Evolutionary conservation across 2,888 invertebrate genomes (phyloP).

Genomic region (Malachius bipustulatus): DNA sequence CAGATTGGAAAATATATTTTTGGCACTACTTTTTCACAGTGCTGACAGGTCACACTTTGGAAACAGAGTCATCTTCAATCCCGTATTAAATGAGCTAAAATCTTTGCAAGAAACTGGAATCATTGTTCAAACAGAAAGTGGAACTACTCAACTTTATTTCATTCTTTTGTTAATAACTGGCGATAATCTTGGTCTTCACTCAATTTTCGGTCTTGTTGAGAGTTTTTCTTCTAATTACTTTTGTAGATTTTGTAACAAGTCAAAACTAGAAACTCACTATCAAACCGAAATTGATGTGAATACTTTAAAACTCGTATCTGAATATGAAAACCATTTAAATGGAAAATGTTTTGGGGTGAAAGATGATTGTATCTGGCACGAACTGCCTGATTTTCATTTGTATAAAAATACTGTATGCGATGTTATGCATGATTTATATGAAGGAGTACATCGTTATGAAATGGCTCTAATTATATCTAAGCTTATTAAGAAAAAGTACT

Average conservation of each 20-base stretch:
- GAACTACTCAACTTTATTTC: no score
- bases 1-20: conserved; percentile 22
- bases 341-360: conserved; percentile 4
- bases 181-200: conserved; percentile 24
- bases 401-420: conserved; percentile 2
- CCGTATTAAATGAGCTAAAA: conserved; percentile 20
- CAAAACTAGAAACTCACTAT: conserved; percentile 8
- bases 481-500: conserved; percentile 4
- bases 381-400: conserved; percentile 3
- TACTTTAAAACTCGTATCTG: background rate
- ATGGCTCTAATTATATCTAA: no score
- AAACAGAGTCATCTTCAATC: conserved; percentile 20
- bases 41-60: no score
- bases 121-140: conserved; percentile 11
- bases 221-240: conserved; percentile 22
- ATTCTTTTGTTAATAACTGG: conserved; percentile 19
- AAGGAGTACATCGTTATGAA: no score
- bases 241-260: conserved; percentile 23
- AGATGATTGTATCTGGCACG: conserved; percentile 5
- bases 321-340: conserved; percentile 3
- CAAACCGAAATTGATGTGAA: conserved; percentile 9
- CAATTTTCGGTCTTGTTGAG: conserved; percentile 22
- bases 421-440: conserved; percentile 8
- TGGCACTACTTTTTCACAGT: conserved; percentile 20
- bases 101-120: conserved; percentile 20